Evolutionary conservation across 2,888 invertebrate species (phyloP), one percentile per base, ranked within the genome.

Genomic region (Linyphia triangularis): DNA sequence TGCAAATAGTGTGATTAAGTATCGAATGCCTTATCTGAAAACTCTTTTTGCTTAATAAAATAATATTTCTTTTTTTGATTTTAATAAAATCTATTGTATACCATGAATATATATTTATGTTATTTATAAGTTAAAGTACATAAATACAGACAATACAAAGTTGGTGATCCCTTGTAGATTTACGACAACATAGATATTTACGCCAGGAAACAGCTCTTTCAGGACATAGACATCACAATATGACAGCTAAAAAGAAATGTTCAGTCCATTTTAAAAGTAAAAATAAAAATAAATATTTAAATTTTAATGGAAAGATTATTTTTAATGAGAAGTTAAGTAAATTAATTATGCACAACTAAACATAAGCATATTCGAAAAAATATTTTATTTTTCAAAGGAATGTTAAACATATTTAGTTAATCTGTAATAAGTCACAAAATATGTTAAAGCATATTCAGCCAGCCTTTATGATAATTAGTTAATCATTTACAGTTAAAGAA

Each of bases 111-210:
- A 84, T 61, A 2, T 51, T 13, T 51, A n/a, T 51, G 5, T 51
- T n/a, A n/a, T n/a, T n/a, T n/a, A 63, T 75, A 51, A 63, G 43
- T 75, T 84, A 84, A 84, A 75, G 75, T 84, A 84, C 83, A 75
- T 51, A 73, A 73, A 84, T 75, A 84, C 65, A 73, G 51, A 67
- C 72, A 84, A 51, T 75, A 84, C 75, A 67, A 75, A 75, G 75
- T 84, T 43, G 65, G 67, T 84, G 83, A 77, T 85, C 77, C 77
- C 77, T 77, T 84, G 67, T 40, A 85, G 37, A 59, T 77, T 82
- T 77, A 85, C 69, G 59, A 77, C 67, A 61, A 61, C 57, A 75
- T 67, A 69, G 59, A 85, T 85, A 57, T 75, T 33, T 26, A 77
- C 69, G 69, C 28, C 40, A 77, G 61, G 69, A 59, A 69, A 72